Conservation (phyloP, 2,797 vertebrate species). For the Morelia viridis region DNA sequence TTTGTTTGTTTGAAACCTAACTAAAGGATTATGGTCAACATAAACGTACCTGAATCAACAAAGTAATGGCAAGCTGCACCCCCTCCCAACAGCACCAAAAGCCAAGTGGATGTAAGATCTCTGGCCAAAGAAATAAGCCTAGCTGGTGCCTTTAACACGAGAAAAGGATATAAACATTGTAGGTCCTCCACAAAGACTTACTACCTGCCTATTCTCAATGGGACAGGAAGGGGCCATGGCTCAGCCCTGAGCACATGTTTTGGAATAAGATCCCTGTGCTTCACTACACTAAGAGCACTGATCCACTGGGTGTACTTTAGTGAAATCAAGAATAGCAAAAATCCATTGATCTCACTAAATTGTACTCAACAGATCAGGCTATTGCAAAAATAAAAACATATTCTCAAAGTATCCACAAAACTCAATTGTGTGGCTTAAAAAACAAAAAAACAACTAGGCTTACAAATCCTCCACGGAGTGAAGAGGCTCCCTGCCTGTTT, state of each 20-base stretch:
- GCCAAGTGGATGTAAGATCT: not conserved
- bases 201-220: not conserved
- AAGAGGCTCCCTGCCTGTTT: not conserved
- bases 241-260: not conserved
- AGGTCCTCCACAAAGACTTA: not conserved
- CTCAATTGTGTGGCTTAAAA: not conserved
- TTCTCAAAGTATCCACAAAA: not conserved
- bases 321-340: not conserved
- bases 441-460: not conserved
- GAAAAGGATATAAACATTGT: not conserved
- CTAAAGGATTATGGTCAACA: not conserved
- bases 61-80: not conserved
- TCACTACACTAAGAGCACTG: not conserved
- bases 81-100: not conserved
- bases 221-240: not conserved
- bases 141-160: not conserved
- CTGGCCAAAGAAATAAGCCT: not conserved
- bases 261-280: not conserved
- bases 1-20: not conserved
- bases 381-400: not conserved
- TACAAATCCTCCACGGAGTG: not conserved
- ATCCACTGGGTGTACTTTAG: not conserved
- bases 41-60: not conserved
- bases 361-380: not conserved
- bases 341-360: not conserved